Percentiles rank a stretch among this genome's conserved stretches.
Conservation (phyloP, 1,140 invertebrate genomes). For the Diorhabda carinulata region DNA sequence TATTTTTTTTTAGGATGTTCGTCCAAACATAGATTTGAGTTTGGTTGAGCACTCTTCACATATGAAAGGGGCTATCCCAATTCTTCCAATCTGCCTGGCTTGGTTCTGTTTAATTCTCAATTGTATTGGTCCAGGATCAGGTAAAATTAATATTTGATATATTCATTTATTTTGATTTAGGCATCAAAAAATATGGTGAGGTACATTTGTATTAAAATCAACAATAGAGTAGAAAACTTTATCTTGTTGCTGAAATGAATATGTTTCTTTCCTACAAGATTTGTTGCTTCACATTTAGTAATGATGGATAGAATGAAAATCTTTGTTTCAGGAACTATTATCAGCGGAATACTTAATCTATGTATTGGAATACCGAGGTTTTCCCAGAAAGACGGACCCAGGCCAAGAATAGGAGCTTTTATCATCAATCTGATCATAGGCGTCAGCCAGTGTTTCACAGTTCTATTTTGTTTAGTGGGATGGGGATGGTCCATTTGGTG, state of each 20-base stretch:
- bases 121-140: conserved; percentile 77
- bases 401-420: conserved; percentile 69
- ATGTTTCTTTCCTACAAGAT: neutral
- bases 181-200: too few species aligned
- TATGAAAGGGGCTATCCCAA: conserved; percentile 85
- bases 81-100: conserved; percentile 76
- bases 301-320: neutral
- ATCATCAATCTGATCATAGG: conserved; percentile 83
- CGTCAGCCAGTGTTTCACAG: conserved; percentile 81
- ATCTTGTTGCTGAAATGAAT: neutral
- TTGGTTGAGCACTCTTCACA: conserved; percentile 76
- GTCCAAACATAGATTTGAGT: conserved; percentile 71
- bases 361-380: conserved; percentile 87
- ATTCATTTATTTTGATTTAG: too few species aligned
- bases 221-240: too few species aligned
- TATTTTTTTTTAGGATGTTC: conserved; percentile 61
- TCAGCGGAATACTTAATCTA: conserved; percentile 81
- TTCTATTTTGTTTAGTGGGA: conserved; percentile 91
- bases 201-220: too few species aligned
- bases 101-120: conserved; percentile 85
- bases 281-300: too few species aligned
- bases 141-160: conserved; percentile 48
- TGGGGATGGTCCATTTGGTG: conserved; percentile 98
- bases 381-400: conserved; percentile 65
- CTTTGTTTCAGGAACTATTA: conserved; percentile 69